Conservation (phyloP, 2,797 vertebrate species). For the Chelon auratus region DNA sequence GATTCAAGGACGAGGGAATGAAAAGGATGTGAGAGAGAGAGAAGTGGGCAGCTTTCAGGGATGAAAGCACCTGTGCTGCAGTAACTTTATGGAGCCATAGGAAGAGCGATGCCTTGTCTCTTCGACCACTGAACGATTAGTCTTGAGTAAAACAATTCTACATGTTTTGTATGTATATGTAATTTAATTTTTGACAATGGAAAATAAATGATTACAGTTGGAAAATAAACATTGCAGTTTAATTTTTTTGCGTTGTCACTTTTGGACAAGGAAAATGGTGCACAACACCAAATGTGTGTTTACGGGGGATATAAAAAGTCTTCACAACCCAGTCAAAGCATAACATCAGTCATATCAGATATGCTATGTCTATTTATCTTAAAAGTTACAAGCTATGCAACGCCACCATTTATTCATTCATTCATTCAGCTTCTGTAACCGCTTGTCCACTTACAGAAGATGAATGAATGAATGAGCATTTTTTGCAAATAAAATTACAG, state of each 20-base stretch:
- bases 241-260: constrained; percentile 13
- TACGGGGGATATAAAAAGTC: no score
- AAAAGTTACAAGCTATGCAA: no score
- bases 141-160: constrained; percentile 56
- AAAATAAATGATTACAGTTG: constrained; percentile 70
- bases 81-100: constrained; percentile 66
- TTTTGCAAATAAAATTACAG: no score
- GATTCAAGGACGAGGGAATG: constrained; percentile 44
- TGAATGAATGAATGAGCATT: no score
- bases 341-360: no score
- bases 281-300: neutral
- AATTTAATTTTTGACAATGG: constrained; percentile 73
- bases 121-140: constrained; percentile 57
- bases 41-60: constrained; percentile 39
- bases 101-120: constrained; percentile 59
- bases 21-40: neutral
- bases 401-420: no score
- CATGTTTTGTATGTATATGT: constrained; percentile 81
- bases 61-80: constrained; percentile 47
- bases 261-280: neutral
- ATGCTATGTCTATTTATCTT: no score
- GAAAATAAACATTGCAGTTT: constrained; percentile 19
- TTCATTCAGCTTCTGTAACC: no score
- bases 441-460: no score
- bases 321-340: no score